Base-by-base conservation (phyloP, 2,113 vertebrate genomes). In the Apodemus speciosus region DNA sequence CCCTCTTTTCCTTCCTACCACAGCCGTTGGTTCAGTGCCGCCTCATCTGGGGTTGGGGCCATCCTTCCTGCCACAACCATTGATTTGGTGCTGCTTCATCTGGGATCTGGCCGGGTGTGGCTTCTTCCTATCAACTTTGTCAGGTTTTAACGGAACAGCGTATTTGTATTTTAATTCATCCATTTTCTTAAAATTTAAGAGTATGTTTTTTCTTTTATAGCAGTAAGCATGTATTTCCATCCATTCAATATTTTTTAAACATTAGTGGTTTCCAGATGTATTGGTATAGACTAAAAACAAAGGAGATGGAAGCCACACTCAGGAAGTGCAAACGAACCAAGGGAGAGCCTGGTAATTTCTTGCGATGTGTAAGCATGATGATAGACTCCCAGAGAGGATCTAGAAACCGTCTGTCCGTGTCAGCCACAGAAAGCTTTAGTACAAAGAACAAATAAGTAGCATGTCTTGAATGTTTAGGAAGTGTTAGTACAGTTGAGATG, bases 281-380 rank as follows among this genome's bases (percentile, higher is more conserved):
- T 66, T 30, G 58, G 86, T 46, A 9, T 85, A 60, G 62, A 68
- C 35, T 75, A 92, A 86, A 97, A 94, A 85, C 69, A 71, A 95
- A 80, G 72, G 23, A n/a, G 46, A 51, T 72, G 6, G 3, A 85
- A 75, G 43, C 38, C 87, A 46, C 76, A 49, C 25, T 53, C 68
- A 77, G 76, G 66, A 95, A 94, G n/a, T 92, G 72, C 68, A 90
- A 66, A 81, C 2, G n/a, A 87, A 46, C 49, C 46, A 4, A 88
- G 35, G 58, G 21, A 16, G 32, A 90, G 15, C 3, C 66, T 92
- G 60, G 0, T 85, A 38, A 80, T 76, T 87, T 80, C 93, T 95
- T 60, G 58, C 32, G 58, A 80, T 88, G 66, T 84, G 68, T 66
- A 86, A 94, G 32, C 69, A 13, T 69, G 68, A 30, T 25, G 21